Conservation (phyloP, 2,113 vertebrate species). For the Lepisosteus osseus region DNA sequence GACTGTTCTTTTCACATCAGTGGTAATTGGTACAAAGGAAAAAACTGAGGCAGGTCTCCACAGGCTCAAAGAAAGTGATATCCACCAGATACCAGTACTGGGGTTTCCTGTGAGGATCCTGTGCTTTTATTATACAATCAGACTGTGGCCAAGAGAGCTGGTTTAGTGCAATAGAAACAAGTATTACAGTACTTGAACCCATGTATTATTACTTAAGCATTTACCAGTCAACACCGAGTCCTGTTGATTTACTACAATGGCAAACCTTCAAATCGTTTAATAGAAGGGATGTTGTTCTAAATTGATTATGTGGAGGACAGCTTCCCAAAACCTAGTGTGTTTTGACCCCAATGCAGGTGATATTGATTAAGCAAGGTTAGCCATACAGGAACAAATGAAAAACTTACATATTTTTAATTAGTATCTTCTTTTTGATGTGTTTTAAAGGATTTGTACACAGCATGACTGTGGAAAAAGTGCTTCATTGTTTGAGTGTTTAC, state of each 20-base stretch:
- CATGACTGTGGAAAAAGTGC: background rate
- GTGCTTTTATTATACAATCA: background rate
- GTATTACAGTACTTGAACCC: too few species aligned
- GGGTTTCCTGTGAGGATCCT: background rate
- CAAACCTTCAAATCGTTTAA: background rate
- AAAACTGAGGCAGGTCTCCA: background rate
- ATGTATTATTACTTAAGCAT: background rate
- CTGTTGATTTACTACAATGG: background rate
- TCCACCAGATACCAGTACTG: background rate
- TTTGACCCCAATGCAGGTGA: too few species aligned
- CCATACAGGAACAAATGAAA: background rate
- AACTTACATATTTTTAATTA: too few species aligned
- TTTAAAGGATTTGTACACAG: too few species aligned
- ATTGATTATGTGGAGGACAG: background rate
- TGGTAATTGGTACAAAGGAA: background rate
- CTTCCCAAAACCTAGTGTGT: background rate
- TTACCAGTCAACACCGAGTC: background rate
- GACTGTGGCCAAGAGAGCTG: background rate
- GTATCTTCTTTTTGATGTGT: too few species aligned
- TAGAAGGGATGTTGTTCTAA: background rate
- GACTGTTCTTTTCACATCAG: conserved; percentile 1
- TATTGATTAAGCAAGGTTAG: too few species aligned
- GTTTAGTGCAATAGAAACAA: background rate
- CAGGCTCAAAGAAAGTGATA: background rate
- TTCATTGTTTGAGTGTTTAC: too few species aligned